phyloP scores from a whole-genome alignment of 2,113 vertebrate genomes.

The Aphelocoma coerulescens region DNA sequence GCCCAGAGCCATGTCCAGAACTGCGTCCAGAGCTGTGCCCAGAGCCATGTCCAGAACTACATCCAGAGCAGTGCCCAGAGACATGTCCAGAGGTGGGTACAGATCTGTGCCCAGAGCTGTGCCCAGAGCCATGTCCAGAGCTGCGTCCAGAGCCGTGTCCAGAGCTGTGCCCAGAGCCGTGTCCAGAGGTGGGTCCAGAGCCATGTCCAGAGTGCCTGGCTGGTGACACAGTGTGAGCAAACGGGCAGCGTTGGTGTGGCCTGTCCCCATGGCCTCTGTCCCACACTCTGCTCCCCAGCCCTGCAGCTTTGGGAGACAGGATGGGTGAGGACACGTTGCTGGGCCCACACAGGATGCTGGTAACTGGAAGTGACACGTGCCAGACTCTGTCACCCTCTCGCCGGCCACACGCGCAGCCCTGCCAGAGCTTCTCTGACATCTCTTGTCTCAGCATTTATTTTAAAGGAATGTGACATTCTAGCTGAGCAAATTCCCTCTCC shows the following conservation, averaged over 20 bases:
- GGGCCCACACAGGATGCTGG: fast-evolving
- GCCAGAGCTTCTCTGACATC: not conserved
- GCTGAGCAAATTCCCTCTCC: not conserved
- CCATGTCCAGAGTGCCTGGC: not conserved
- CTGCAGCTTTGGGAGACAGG: not conserved
- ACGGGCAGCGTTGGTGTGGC: not conserved
- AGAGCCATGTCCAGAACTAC: not conserved
- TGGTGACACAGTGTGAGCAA: not conserved
- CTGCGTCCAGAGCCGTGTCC: too few species aligned
- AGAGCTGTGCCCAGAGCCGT: not conserved
- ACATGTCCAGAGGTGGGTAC: too few species aligned
- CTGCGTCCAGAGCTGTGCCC: not conserved
- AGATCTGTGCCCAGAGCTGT: not conserved
- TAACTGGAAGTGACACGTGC: not conserved
- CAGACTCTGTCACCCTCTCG: not conserved
- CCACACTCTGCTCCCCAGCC: not conserved
- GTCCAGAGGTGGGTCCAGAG: too few species aligned
- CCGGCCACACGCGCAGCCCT: not conserved
- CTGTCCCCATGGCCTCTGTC: not conserved
- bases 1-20: not conserved
- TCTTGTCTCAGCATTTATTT: not conserved
- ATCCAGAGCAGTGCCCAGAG: not conserved
- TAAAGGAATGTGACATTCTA: not conserved
- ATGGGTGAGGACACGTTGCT: not conserved
- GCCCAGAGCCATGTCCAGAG: too few species aligned